phyloP scores from a whole-genome alignment of 2,888 invertebrate species.

The Blastobasis adustella region DNA sequence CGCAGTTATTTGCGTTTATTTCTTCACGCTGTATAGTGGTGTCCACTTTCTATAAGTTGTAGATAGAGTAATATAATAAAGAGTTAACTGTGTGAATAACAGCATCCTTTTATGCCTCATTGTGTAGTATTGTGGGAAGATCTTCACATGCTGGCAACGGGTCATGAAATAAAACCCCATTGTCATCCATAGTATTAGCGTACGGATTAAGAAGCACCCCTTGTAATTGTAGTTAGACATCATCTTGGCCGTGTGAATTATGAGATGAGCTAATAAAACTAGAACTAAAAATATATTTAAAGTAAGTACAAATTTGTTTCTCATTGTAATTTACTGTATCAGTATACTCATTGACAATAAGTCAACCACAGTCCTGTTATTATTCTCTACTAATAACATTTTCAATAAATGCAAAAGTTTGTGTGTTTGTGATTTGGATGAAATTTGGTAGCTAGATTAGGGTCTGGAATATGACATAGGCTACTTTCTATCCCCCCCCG shows the following conservation, averaged over 20 bases:
- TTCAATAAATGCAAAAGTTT: no score
- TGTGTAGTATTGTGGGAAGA: conserved; percentile 66
- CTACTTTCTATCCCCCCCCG: no score
- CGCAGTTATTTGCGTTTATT: not conserved
- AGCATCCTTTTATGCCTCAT: conserved; percentile 67
- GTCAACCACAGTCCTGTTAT: no score
- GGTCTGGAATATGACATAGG: no score
- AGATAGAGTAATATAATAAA: conserved; percentile 47
- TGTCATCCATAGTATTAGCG: conserved; percentile 37
- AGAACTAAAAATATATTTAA: no score
- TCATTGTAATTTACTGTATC: no score
- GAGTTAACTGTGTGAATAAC: conserved; percentile 73
- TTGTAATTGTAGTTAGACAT: not conserved
- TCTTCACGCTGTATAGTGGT: conserved; percentile 5
- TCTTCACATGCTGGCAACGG: conserved; percentile 40
- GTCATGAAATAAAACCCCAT: conserved; percentile 34
- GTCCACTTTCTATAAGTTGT: conserved; percentile 24
- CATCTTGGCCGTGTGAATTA: not conserved
- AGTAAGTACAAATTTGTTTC: no score
- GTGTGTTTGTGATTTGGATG: no score
- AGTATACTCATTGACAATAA: no score
- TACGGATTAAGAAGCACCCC: conserved; percentile 11
- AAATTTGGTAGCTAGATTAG: no score
- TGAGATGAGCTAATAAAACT: not conserved
- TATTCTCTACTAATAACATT: no score